Base-by-base conservation (phyloP, 2,888 invertebrate species). In the Ophion ventricosus region DNA sequence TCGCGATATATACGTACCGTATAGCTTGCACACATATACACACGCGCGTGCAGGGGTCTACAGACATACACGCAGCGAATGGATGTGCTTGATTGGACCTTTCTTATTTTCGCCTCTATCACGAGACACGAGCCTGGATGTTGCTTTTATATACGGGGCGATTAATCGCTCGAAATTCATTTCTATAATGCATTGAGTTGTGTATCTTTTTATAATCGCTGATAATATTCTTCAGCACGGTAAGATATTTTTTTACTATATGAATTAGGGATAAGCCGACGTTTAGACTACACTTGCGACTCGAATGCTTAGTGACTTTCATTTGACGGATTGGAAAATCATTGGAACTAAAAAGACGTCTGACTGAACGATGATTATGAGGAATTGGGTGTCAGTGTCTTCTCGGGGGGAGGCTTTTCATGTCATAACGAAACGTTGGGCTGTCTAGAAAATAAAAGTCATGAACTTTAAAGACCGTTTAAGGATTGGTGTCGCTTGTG, bases 101-200 rank as follows among this genome's bases (percentile, higher is more conserved):
- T 56, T 80, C 69, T 64, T 17, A 54, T 66, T 54, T 80, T 49
- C 26, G 35, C 76, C 43, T 43, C 20, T 56, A 25, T 43, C 81
- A 59, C 56, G 57, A 14, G 49, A 35, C 35, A 25, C 35, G 66
- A 35, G 70, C 10, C 63, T 78, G 63, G 74, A 29, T 59, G 59
- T 69, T 49, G 69, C 72, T 40, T n/a, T 49, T 81, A 74, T 81
- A 74, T 75, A 7, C 63, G 57, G 7, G 26, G 57, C 63, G 56
- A 78, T 84, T 81, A 77, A 84, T 77, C 73, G 63, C 26, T 69
- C 40, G 57, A 57, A 77, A 67, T 77, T 57, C 63, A 40, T 56
- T 79, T 66, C 57, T 20, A 43, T 25, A n/a, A 29, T 63, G 25
- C 26, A 73, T 63, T 49, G 35, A 17, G 26, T 26, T n/a, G 40